Evolutionary conservation across 1,140 invertebrate species (phyloP), one percentile per base, ranked within the genome.

Genomic region (Bombyx mandarina): DNA sequence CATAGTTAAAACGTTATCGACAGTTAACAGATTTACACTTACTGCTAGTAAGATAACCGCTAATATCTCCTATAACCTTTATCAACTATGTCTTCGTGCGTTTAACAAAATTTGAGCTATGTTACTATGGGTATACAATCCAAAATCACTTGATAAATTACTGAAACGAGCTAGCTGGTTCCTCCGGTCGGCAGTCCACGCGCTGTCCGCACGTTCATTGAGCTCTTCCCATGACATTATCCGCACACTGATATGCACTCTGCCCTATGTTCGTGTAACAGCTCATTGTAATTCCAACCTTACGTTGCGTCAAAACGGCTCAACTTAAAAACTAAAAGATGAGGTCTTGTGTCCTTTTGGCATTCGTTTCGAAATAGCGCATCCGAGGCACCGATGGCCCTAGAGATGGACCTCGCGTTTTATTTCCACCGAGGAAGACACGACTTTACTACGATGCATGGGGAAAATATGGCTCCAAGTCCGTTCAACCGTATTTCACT

Each of bases 151-250:
- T 64, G 58, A 26, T n/a, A 57, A 63, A 67, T 66, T 60, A 66
- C 47, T 43, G 54, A 57, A 61, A 66, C 69, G 69, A 66, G 62
- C 75, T 76, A 61, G 69, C 66, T 54, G 67, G 69, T 66, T 63
- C 72, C 68, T 73, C 71, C 73, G 80, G 76, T 69, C 82, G 68
- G 80, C 76, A 80, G 79, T 79, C 78, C 74, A 79, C 67, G 75
- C 72, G 75, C 75, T 82, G 81, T 80, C 81, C 81, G 82, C 74
- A 76, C 77, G 78, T 82, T 82, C 79, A 83, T 77, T 83, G 79
- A 82, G 81, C 73, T 81, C 83, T 86, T 86, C 83, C 81, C 83
- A 86, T 84, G 83, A 86, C 83, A 86, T 86, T 86, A 86, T 81
- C 74, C 75, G 66, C 58, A 65, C 55, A 63, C 66, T 61, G 54